Percentiles rank a stretch among this genome's conserved stretches.
Evolutionary conservation across 2,888 invertebrate genomes (phyloP).

Genomic region (Napeogenes inachia): DNA sequence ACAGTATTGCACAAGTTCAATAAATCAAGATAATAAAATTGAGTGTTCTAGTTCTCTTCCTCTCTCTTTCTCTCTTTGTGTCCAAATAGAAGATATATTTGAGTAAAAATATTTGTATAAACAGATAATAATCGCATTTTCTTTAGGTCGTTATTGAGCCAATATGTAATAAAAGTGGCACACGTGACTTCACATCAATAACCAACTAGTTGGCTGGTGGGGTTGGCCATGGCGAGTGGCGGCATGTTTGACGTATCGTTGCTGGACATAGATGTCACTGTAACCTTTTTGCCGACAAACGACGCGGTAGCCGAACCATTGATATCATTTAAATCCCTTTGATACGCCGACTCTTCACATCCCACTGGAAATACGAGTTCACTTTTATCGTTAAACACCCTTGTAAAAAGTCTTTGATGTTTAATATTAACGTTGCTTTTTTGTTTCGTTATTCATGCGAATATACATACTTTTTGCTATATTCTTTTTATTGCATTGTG

Average conservation of each 20-base stretch:
- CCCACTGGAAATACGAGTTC: slow-evolving; percentile 40
- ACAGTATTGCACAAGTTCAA: too few species aligned
- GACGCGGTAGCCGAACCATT: slow-evolving; percentile 69
- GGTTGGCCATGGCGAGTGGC: slow-evolving; percentile 39
- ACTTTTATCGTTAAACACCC: slow-evolving; percentile 6
- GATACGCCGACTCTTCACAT: slow-evolving; percentile 52
- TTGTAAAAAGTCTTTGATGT: background rate
- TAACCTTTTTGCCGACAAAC: slow-evolving; percentile 63
- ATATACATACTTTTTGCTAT: background rate
- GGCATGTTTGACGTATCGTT: slow-evolving; percentile 64
- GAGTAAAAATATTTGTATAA: background rate
- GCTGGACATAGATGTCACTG: slow-evolving; percentile 48
- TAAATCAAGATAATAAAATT: too few species aligned
- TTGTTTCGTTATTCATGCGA: background rate
- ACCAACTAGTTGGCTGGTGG: slow-evolving; percentile 8
- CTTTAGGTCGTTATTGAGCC: slow-evolving; percentile 2
- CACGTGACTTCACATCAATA: slow-evolving; percentile 49
- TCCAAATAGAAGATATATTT: background rate
- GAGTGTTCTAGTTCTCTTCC: too few species aligned
- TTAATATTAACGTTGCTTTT: background rate
- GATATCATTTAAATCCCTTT: slow-evolving; percentile 73
- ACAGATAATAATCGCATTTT: background rate
- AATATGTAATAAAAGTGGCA: slow-evolving; percentile 39
- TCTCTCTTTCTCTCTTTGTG: too few species aligned
- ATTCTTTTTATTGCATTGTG: background rate